These are phyloP conservation scores for Triplophysa rosa DNA, from an alignment of 2,113 vertebrate genomes.

Conservation along the genomic window DNA sequence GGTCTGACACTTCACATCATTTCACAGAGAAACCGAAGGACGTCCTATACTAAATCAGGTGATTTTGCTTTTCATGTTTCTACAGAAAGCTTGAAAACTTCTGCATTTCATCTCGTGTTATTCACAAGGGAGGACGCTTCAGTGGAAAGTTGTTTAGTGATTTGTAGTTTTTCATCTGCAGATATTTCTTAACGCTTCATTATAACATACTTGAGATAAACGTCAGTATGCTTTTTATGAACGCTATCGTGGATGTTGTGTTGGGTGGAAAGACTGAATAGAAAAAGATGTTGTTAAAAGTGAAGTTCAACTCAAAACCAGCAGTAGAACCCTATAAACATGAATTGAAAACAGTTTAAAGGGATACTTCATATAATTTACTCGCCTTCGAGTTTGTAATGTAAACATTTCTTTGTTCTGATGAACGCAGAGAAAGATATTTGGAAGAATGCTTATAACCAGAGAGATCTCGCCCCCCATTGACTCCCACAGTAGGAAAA, in stretches of 20 bases:
- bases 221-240: not conserved
- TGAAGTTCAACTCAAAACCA: constrained; percentile 15
- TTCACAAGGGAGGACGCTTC: not conserved
- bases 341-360: constrained; percentile 4
- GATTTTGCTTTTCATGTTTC: constrained; percentile 12
- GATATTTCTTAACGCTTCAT: not conserved
- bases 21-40: constrained; percentile 10
- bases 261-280: too few species aligned
- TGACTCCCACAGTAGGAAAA: too few species aligned
- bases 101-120: not conserved
- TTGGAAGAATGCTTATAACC: too few species aligned
- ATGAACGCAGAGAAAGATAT: too few species aligned
- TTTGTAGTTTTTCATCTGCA: not conserved
- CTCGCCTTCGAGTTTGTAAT: too few species aligned
- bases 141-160: not conserved
- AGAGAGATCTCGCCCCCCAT: too few species aligned
- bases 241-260: not conserved
- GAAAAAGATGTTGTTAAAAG: not conserved
- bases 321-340: constrained; percentile 10
- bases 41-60: constrained; percentile 36
- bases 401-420: too few species aligned
- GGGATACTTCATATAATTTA: too few species aligned
- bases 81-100: not conserved
- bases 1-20: constrained; percentile 11
- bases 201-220: too few species aligned